phyloP scores from a whole-genome alignment of 2,797 vertebrate species.

The Sebastes cheni region DNA sequence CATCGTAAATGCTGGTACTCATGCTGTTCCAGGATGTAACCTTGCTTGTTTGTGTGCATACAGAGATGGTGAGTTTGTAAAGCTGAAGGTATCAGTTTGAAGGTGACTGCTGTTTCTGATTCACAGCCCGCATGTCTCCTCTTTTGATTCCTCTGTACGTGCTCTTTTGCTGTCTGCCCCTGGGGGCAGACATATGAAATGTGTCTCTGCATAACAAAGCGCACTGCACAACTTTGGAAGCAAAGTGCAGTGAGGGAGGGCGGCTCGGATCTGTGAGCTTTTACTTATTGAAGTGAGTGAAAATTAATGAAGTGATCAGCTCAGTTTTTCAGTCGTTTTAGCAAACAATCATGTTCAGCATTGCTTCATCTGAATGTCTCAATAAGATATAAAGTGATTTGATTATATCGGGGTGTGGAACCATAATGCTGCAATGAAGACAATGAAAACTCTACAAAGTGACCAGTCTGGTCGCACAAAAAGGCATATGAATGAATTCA shows the following conservation, averaged over 20 bases:
- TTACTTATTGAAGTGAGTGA: background rate
- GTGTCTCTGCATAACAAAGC: slow-evolving; percentile 35
- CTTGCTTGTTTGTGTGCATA: slow-evolving; percentile 7
- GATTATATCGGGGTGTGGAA: background rate
- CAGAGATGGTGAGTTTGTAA: slow-evolving; percentile 16
- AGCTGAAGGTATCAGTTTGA: slow-evolving; percentile 40
- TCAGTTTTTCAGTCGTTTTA: background rate
- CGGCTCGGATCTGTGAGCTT: background rate
- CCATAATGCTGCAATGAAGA: background rate
- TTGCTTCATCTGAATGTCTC: background rate
- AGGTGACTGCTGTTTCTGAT: slow-evolving; percentile 59
- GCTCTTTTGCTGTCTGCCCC: slow-evolving; percentile 24
- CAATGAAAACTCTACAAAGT: background rate
- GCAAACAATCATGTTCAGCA: background rate
- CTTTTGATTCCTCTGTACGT: slow-evolving; percentile 36
- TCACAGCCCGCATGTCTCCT: slow-evolving; percentile 19
- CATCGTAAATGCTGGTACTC: background rate
- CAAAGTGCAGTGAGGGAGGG: background rate
- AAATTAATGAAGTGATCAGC: background rate
- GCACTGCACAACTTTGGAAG: background rate
- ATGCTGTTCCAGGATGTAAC: slow-evolving; percentile 1
- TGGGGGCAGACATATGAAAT: slow-evolving; percentile 37
- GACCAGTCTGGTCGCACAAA: background rate
- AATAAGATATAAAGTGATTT: background rate
- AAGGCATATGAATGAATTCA: too few relatives aligned